Conservation (phyloP, 2,797 vertebrate species). For the Anniella stebbinsi region DNA sequence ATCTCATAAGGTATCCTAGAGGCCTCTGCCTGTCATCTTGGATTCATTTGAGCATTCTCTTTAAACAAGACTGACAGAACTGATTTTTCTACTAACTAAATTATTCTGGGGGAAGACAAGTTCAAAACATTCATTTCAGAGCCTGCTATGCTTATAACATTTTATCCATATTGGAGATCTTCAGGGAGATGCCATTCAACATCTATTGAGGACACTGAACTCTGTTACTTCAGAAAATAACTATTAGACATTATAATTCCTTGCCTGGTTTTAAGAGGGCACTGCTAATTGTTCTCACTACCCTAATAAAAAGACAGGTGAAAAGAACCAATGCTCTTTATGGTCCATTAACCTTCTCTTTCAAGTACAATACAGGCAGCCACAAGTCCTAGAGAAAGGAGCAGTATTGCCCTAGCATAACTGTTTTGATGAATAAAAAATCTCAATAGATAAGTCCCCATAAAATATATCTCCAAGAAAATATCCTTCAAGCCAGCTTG, state of each 20-base stretch:
- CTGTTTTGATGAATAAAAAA: neutral
- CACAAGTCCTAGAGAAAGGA: neutral
- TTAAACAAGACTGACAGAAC: slow-evolving; percentile 38
- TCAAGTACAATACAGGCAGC: neutral
- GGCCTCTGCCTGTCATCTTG: slow-evolving; percentile 19
- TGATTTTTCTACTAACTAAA: neutral
- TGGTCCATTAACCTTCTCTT: neutral
- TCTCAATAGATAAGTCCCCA: neutral
- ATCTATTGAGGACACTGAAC: neutral
- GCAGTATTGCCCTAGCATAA: neutral
- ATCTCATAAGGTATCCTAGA: neutral
- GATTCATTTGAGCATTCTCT: slow-evolving; percentile 23
- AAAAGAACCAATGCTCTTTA: neutral
- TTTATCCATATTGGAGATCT: slow-evolving; percentile 14
- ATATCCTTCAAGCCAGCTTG: neutral
- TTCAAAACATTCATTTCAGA: neutral
- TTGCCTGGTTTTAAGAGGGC: neutral
- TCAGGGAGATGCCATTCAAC: neutral
- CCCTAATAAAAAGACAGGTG: neutral
- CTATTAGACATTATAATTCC: neutral
- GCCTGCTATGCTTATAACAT: neutral
- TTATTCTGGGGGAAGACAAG: neutral
- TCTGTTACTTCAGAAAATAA: neutral
- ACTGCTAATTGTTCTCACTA: neutral
- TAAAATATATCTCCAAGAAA: neutral